Conservation (phyloP, 2,888 invertebrate genomes). For the Gerris lacustris region DNA sequence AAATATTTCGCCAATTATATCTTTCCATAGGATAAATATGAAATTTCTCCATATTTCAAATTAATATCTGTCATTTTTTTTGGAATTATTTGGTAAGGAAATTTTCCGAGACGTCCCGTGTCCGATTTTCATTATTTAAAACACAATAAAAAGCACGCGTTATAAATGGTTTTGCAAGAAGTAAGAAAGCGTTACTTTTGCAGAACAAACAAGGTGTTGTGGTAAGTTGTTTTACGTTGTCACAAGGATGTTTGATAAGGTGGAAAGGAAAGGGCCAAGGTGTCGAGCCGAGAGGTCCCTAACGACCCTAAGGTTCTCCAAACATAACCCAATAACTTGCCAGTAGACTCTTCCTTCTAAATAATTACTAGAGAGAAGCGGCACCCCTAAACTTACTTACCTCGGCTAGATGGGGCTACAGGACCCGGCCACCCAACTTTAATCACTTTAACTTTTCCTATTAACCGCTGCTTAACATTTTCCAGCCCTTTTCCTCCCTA, state of each 20-base stretch:
- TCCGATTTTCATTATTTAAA: no score
- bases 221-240: no score
- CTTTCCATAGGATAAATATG: no score
- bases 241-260: background rate
- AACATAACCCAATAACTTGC: background rate
- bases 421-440: background rate
- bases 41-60: no score
- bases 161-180: no score
- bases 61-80: no score
- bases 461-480: constrained; percentile 3
- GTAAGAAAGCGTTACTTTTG: no score
- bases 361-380: background rate
- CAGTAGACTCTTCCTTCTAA: background rate
- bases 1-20: no score
- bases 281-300: background rate
- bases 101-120: no score
- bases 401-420: background rate
- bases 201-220: no score
- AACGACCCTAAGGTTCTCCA: background rate
- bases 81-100: no score
- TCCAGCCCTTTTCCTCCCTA: background rate
- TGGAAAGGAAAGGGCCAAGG: background rate
- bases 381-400: background rate
- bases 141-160: no score
- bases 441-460: constrained; percentile 5